Percentiles rank a stretch among this genome's conserved stretches.
Evolutionary conservation across 1,140 invertebrate genomes (phyloP).

Genomic region (Drosophila grimshawi): DNA sequence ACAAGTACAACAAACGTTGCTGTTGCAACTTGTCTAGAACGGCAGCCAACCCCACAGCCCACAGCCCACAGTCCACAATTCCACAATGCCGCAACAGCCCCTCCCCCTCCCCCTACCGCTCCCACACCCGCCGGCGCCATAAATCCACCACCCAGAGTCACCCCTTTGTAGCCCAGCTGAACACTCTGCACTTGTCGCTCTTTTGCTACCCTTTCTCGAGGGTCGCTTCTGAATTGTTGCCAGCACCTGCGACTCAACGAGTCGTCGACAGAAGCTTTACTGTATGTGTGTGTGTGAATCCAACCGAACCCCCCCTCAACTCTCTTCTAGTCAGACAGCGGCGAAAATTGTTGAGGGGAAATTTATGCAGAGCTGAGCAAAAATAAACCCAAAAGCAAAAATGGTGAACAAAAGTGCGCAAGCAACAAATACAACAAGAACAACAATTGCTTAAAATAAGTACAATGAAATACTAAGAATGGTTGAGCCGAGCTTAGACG

Average conservation of each 20-base stretch:
- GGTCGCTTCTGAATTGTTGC: slow-evolving; percentile 9
- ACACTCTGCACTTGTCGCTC: slow-evolving; percentile 48
- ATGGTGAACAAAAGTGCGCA: slow-evolving; percentile 77
- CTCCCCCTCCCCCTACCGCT: background rate
- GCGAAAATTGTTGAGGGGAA: slow-evolving; percentile 77
- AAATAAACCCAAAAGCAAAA: slow-evolving; percentile 47
- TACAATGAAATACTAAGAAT: slow-evolving; percentile 50
- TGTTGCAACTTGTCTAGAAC: slow-evolving; percentile 60
- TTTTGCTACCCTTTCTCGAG: slow-evolving; percentile 68
- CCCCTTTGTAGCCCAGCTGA: slow-evolving; percentile 34
- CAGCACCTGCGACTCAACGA: slow-evolving; percentile 47
- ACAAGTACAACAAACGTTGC: slow-evolving; percentile 46
- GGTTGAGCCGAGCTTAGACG: slow-evolving; percentile 10
- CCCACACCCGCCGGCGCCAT: background rate
- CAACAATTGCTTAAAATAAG: slow-evolving; percentile 28
- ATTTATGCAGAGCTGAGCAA: slow-evolving; percentile 73
- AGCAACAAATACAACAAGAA: slow-evolving; percentile 38
- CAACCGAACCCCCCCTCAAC: background rate
- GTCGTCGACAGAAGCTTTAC: slow-evolving; percentile 41
- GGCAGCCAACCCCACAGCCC: slow-evolving; percentile 5
- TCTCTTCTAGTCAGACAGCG: slow-evolving; percentile 19
- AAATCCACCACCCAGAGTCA: slow-evolving; percentile 12
- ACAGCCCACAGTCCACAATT: background rate
- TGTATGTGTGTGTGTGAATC: slow-evolving; percentile 14
- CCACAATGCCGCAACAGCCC: no score